phyloP scores from a whole-genome alignment of 2,113 vertebrate genomes.

The Cervus canadensis region DNA sequence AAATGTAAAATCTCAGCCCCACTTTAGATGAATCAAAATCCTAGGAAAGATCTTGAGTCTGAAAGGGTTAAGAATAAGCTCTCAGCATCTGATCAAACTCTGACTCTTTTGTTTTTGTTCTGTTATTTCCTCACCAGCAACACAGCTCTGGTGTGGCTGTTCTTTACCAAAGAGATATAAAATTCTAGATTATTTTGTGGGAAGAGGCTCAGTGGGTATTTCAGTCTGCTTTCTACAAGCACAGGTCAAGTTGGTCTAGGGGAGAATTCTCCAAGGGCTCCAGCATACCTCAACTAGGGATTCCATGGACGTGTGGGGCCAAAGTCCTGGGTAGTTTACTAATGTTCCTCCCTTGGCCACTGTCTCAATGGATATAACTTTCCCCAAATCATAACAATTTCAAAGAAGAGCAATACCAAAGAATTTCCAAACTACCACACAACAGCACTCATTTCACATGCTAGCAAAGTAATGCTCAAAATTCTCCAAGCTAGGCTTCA shows the following conservation, averaged over 20 bases:
- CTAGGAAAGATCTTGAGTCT: neutral
- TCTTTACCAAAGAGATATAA: conserved; percentile 10
- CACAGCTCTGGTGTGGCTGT: neutral
- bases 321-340: neutral
- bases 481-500: neutral
- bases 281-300: neutral
- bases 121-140: neutral
- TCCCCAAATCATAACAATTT: neutral
- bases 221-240: neutral
- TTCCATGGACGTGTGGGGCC: neutral
- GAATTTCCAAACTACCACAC: neutral
- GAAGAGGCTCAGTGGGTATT: neutral
- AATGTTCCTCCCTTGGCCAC: neutral
- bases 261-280: neutral
- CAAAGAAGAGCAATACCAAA: neutral
- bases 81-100: neutral
- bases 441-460: neutral
- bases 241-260: neutral
- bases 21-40: neutral
- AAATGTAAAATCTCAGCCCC: neutral
- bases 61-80: neutral
- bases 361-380: neutral
- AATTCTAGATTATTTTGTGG: neutral
- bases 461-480: neutral
- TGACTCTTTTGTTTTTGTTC: neutral